These are phyloP conservation scores for Lysandra coridon DNA, from an alignment of 2,888 invertebrate species.

Conservation along the genomic window DNA sequence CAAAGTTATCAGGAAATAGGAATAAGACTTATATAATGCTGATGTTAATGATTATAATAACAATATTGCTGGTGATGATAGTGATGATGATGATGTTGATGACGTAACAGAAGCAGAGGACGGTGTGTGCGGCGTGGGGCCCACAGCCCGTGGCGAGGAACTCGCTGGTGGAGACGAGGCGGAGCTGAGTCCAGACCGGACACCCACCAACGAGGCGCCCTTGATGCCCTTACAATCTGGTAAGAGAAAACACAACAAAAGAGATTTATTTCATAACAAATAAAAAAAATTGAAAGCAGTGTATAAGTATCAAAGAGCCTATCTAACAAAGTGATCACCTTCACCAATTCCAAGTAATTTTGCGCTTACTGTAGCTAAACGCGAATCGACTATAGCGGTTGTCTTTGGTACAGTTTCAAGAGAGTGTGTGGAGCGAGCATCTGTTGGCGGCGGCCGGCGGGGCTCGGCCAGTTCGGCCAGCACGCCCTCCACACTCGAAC, in stretches of 20 bases:
- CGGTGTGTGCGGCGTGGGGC: constrained; percentile 74
- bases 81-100: neutral
- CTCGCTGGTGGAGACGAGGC: constrained; percentile 68
- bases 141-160: constrained; percentile 60
- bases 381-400: neutral
- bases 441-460: constrained; percentile 68
- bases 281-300: no score
- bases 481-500: constrained; percentile 82
- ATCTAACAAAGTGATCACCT: no score
- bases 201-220: constrained; percentile 77
- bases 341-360: no score
- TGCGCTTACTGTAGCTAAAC: neutral
- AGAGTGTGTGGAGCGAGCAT: constrained; percentile 74
- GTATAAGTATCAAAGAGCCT: no score
- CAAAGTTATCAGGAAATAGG: neutral
- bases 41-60: neutral
- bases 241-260: constrained; percentile 40
- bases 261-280: neutral
- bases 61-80: neutral
- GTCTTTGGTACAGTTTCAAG: constrained; percentile 60
- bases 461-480: constrained; percentile 81
- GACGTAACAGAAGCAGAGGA: constrained; percentile 68
- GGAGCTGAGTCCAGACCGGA: constrained; percentile 76
- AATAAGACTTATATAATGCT: neutral
- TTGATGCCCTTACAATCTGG: constrained; percentile 77